Conservation (phyloP, 1,140 invertebrate genomes). For the Stenopsyche tienmushanensis region DNA sequence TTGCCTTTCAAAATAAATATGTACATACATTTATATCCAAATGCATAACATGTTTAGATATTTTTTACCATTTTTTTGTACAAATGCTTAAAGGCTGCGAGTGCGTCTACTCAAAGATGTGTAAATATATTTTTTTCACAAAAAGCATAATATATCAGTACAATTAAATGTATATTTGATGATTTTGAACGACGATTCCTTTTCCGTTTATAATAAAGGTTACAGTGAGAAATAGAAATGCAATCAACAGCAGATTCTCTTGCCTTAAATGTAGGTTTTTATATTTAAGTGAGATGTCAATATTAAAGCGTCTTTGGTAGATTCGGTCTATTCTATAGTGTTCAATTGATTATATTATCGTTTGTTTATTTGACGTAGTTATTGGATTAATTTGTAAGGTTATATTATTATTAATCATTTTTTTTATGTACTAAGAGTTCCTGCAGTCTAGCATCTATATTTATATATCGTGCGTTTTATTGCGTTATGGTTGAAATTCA, state of each 20-base stretch:
- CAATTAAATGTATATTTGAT: background rate
- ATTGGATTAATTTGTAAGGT: background rate
- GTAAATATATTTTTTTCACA: constrained; percentile 16
- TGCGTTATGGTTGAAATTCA: background rate
- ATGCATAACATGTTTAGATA: constrained; percentile 16
- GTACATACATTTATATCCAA: background rate
- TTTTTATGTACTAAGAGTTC: constrained; percentile 29
- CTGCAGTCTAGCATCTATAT: constrained; percentile 11
- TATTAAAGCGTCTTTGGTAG: background rate
- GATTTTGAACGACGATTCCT: background rate
- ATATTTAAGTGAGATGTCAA: constrained; percentile 14
- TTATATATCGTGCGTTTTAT: background rate
- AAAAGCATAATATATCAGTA: constrained; percentile 1
- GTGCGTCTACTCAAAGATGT: constrained; percentile 5
- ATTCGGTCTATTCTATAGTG: background rate
- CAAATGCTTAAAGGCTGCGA: constrained; percentile 30
- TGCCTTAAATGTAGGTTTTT: constrained; percentile 32
- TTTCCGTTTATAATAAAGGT: background rate
- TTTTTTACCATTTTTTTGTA: constrained; percentile 30
- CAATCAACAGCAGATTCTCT: constrained; percentile 24
- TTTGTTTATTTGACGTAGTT: background rate
- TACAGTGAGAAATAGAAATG: constrained; percentile 22
- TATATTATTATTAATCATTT: constrained; percentile 8
- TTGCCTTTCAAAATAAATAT: constrained; percentile 29
- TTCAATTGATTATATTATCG: background rate